Conservation (phyloP, 1,140 invertebrate species). For the Centruroides vittatus region DNA sequence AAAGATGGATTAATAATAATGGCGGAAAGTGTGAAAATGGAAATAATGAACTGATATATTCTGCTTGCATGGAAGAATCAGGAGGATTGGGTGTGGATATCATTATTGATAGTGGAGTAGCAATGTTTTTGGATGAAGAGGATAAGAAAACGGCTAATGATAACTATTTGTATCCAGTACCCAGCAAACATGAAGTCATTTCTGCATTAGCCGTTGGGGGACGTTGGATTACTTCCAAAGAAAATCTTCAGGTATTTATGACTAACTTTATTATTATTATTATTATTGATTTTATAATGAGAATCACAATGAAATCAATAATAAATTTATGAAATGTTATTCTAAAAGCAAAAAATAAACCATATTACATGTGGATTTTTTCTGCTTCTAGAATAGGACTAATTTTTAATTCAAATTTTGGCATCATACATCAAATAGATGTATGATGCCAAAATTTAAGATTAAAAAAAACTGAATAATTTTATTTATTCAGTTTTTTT, state of each 20-base stretch:
- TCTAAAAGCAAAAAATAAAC: too few relatives aligned
- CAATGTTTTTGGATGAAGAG: conserved; percentile 29
- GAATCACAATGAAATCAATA: too few relatives aligned
- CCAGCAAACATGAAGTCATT: conserved; percentile 35
- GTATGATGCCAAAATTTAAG: too few relatives aligned
- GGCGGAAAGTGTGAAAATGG: conserved; percentile 2
- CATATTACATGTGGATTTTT: too few relatives aligned
- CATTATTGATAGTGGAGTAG: conserved; percentile 33
- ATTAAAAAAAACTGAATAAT: too few relatives aligned
- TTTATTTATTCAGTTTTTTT: too few relatives aligned
- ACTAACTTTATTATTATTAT: too few relatives aligned
- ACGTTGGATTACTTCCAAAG: conserved; percentile 35
- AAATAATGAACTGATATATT: conserved; percentile 11
- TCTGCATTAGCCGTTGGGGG: conserved; percentile 35
- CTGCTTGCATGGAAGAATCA: conserved; percentile 33
- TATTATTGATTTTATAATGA: too few relatives aligned
- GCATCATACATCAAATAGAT: too few relatives aligned
- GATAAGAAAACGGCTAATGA: conserved; percentile 26
- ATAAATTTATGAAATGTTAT: too few relatives aligned
- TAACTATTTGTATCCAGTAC: conserved; percentile 22
- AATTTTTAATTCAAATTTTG: too few relatives aligned
- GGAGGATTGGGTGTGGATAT: conserved; percentile 35
- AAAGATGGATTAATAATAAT: conserved; percentile 17
- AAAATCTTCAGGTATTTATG: conserved; percentile 36
- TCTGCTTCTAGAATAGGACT: too few relatives aligned